phyloP scores from a whole-genome alignment of 2,888 invertebrate species.

The Alloscopus bannaensis region DNA sequence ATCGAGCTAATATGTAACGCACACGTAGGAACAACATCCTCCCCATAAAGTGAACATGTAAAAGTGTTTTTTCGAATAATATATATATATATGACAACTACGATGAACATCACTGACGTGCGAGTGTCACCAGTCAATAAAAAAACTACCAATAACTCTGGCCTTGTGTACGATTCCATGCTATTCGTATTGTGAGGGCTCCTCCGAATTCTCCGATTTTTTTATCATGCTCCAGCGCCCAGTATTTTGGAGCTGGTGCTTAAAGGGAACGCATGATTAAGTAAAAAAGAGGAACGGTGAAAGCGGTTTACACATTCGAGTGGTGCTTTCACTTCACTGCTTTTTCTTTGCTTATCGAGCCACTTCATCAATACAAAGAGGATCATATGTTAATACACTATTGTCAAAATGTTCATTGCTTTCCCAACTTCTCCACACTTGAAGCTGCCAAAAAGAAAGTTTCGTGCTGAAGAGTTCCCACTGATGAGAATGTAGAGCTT shows the following conservation, averaged over 20 bases:
- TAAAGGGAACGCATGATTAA: conserved; percentile 15
- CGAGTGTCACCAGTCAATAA: conserved; percentile 36
- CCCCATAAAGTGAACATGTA: conserved; percentile 1
- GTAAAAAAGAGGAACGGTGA: background rate
- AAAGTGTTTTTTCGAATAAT: too few species aligned
- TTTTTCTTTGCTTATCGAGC: background rate
- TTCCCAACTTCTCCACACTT: background rate
- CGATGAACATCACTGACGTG: conserved; percentile 26
- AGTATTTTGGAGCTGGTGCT: too few species aligned
- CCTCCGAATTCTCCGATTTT: too few species aligned
- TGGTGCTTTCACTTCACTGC: background rate
- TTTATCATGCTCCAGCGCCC: too few species aligned
- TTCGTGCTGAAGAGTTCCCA: too few species aligned
- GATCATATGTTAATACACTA: conserved; percentile 3
- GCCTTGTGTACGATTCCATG: background rate
- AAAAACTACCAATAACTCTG: background rate
- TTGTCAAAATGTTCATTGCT: background rate
- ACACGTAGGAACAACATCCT: background rate
- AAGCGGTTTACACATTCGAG: background rate
- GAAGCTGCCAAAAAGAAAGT: background rate
- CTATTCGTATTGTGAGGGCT: conserved; percentile 14
- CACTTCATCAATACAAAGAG: background rate
- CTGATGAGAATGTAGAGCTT: background rate
- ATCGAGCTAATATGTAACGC: conserved; percentile 3
- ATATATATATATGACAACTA: too few species aligned